Evolutionary conservation across 2,797 vertebrate genomes (phyloP), one percentile per base, ranked within the genome.

Genomic region (Thamnophis elegans): DNA sequence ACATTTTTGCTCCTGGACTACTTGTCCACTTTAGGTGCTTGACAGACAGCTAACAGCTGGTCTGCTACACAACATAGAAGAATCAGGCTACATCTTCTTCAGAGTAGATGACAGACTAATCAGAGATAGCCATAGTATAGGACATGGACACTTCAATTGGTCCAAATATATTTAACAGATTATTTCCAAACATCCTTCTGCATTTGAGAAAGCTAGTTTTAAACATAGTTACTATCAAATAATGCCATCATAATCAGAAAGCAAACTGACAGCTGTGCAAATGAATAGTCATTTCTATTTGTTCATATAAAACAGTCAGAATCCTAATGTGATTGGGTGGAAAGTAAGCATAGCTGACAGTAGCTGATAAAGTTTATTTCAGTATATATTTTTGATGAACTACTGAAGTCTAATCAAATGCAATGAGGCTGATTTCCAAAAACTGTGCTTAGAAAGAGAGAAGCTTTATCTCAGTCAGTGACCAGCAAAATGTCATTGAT

Each of bases 21-120:
- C 98, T 98, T 97, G 98, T 98, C 98, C 98, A 99, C 98, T 98
- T 98, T 98, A 98, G 98, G 98, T 98, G 98, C 98, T 99, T 99
- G 99, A 99, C 98, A 98, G 99, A 98, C 99, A 99, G 98, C 98
- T 98, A 98, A 98, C 98, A 99, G 99, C 99, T 99, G 98, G 98
- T 97, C 98, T 97, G 96, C 97, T 98, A 97, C 97, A 98, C 95
- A 97, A 96, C 97, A 98, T 97, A 98, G 98, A 98, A 98, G 97
- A 98, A 97, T 97, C 96, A 95, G 96, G 97, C 97, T 97, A 97
- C 97, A 97, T 98, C 98, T 97, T 98, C 97, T 98, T 98, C 97
- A 85, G 91, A 97, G 95, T 59, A 97, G 97, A 98, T 98, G 98
- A 98, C 97, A 97, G 97, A 97, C 97, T 98, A 98, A 98, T 98